These are phyloP conservation scores for Pterostichus niger DNA, from an alignment of 2,888 invertebrate species.

Conservation along the genomic window DNA sequence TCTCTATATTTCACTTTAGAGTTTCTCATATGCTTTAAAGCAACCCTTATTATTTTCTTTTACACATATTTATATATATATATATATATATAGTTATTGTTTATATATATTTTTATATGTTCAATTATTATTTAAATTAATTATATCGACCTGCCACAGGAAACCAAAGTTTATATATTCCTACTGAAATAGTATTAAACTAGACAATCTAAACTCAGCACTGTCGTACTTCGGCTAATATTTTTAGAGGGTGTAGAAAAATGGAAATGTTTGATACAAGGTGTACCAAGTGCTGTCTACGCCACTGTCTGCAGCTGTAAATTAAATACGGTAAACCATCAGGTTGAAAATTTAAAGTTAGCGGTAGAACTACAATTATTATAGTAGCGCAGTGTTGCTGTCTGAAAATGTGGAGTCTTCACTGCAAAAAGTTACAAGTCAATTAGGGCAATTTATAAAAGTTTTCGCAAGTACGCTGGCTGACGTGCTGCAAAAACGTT, in stretches of 20 bases:
- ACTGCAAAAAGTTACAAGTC: slow-evolving; percentile 65
- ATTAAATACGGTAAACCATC: slow-evolving; percentile 6
- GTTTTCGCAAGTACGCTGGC: slow-evolving; percentile 59
- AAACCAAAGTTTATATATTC: too few species aligned
- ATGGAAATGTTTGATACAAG: not conserved
- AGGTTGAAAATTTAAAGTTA: slow-evolving; percentile 54
- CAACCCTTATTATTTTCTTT: too few species aligned
- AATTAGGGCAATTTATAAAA: slow-evolving; percentile 66
- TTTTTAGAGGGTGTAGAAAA: slow-evolving; percentile 3
- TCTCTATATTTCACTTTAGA: too few species aligned
- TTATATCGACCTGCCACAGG: too few species aligned
- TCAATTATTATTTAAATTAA: too few species aligned
- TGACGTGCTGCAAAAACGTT: slow-evolving; percentile 19
- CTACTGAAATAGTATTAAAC: too few species aligned
- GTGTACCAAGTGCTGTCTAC: not conserved
- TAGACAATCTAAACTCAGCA: too few species aligned
- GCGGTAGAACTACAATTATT: slow-evolving; percentile 47
- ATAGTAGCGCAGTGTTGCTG: slow-evolving; percentile 38
- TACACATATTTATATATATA: too few species aligned
- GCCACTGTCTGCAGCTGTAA: not conserved
- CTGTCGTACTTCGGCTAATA: too few species aligned
- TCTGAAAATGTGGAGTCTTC: slow-evolving; percentile 50
- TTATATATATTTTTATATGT: too few species aligned
- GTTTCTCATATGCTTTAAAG: too few species aligned
- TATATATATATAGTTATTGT: too few species aligned